Conservation (phyloP, 2,797 vertebrate genomes). For the Gymnoscopelus braueri region DNA sequence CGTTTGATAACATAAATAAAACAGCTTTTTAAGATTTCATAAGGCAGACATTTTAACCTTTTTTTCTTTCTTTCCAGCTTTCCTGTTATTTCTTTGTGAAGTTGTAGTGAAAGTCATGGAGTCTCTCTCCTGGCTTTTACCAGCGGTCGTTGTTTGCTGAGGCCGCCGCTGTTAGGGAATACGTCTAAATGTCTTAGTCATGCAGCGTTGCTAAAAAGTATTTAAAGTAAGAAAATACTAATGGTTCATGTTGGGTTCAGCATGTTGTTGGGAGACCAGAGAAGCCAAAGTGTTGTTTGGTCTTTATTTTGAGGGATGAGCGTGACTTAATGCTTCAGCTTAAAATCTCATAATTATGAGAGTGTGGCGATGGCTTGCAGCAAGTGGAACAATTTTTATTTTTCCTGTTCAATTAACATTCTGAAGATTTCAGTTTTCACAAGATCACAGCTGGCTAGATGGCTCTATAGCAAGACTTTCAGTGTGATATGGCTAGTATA, state of each 20-base stretch:
- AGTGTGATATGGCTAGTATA: constrained; percentile 14
- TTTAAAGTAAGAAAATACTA: no score
- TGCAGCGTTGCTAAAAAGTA: neutral
- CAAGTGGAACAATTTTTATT: constrained; percentile 3
- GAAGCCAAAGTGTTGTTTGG: no score
- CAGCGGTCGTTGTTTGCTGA: neutral
- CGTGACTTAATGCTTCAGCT: constrained; percentile 5
- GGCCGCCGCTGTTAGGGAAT: no score
- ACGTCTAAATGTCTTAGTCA: no score
- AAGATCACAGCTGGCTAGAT: neutral
- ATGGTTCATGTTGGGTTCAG: no score
- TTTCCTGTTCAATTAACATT: neutral
- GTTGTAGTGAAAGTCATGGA: neutral
- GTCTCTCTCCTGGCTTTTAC: neutral
- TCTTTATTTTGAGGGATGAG: no score
- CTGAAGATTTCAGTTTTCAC: neutral
- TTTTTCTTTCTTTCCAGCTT: neutral
- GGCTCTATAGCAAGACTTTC: constrained; percentile 28
- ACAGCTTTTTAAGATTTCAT: constrained; percentile 9
- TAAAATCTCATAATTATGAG: neutral
- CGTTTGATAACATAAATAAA: neutral
- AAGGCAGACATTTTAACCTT: constrained; percentile 27
- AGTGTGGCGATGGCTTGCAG: constrained; percentile 26
- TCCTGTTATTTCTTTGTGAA: neutral
- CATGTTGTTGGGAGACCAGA: no score